Base-by-base conservation (phyloP, 2,113 vertebrate genomes). In the Gopherus evgoodei region DNA sequence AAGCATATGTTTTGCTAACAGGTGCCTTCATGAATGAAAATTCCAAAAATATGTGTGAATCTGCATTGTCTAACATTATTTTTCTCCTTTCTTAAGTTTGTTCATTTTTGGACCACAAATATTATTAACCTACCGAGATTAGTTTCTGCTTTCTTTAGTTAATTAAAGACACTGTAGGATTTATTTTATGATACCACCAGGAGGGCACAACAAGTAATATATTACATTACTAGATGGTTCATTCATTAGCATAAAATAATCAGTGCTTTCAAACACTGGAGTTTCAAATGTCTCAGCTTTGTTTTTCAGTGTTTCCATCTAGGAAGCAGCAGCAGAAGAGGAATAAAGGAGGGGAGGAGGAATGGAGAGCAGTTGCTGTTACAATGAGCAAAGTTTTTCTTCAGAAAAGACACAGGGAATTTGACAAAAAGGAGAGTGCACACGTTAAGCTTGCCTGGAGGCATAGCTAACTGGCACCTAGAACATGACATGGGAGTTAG, bases 201-300 rank as follows among this genome's bases (percentile, higher is more conserved):
- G 98, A 98, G 98, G 98, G 98, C 98, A 98, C 93, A 97, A 97
- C 92, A 97, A 98, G 93, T 97, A 97, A 98, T 98, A 98, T 98
- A 98, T 97, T 97, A 96, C 96, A 97, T 97, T 97, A 97, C 91
- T 97, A 96, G 91, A 97, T 96, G 90, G 95, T 96, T 98, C 87
- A 94, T 96, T 97, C 96, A 98, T 98, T 98, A 98, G 97, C 97
- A 98, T 98, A 98, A 98, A 98, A 97, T 94, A 98, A 97, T 97
- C 96, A 8, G 86, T 96, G 81, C 53, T 65, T 97, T 93, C 97
- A 92, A 95, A 83, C 96, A 90, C 57, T 91, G 72, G 86, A 93
- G 89, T 94, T 97, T 98, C 90, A 93, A 83, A 5, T 50, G 83
- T 84, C 86, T 96, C 69, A 94, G 57, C 82, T 90, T 92, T 85